Percentiles rank a stretch among this genome's conserved stretches.
Conservation (phyloP, 2,113 vertebrate species). For the Zapus hudsonius region DNA sequence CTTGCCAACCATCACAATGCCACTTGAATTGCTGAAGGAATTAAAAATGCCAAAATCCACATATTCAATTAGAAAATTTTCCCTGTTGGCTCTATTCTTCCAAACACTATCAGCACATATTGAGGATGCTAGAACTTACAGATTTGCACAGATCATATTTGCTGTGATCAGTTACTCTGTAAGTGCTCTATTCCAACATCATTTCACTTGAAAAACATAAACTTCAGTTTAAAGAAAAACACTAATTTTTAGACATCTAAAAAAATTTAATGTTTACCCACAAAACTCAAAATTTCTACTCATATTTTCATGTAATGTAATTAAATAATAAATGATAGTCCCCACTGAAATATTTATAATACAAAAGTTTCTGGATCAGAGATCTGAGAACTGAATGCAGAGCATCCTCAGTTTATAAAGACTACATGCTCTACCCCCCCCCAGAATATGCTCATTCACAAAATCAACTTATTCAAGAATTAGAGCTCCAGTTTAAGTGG, state of each 20-base stretch:
- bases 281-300: constrained; percentile 42
- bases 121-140: not conserved
- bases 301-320: constrained; percentile 34
- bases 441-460: not conserved
- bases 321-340: constrained; percentile 21
- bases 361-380: constrained; percentile 28
- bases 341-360: constrained; percentile 20
- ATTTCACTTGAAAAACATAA: not conserved
- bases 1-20: constrained; percentile 52
- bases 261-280: not conserved
- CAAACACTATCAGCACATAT: constrained; percentile 48
- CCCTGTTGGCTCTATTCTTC: constrained; percentile 44
- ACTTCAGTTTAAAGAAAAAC: not conserved
- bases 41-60: constrained; percentile 72
- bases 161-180: not conserved
- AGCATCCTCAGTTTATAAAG: not conserved
- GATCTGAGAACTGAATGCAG: not conserved
- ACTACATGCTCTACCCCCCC: not conserved
- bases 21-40: constrained; percentile 71
- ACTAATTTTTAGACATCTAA: not conserved
- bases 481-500: not conserved
- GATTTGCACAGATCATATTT: not conserved
- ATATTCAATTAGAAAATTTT: constrained; percentile 76
- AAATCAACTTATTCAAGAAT: constrained; percentile 14
- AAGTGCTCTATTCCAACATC: not conserved